phyloP scores from a whole-genome alignment of 2,797 vertebrate species.

The Adelosebastes latens region DNA sequence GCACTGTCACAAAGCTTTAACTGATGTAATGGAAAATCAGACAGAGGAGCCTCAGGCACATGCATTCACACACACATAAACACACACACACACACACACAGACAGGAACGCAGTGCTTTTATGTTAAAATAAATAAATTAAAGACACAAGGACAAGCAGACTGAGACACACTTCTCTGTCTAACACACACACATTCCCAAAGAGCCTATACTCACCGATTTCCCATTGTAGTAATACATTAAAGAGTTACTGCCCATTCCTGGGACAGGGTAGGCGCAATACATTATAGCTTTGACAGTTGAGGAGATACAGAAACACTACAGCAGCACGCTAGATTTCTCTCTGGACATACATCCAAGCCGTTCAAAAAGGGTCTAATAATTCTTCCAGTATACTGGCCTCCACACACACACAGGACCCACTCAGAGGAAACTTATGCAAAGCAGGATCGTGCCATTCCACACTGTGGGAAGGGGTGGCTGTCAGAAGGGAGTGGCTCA shows the following conservation, averaged over 20 bases:
- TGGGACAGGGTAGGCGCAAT: conserved; percentile 97
- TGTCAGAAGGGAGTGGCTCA: conserved; percentile 79
- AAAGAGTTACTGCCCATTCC: conserved; percentile 97
- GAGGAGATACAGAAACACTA: conserved; percentile 61
- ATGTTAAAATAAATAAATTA: conserved; percentile 10
- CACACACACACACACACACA: conserved; percentile 1
- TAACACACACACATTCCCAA: conserved; percentile 60
- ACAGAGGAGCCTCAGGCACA: conserved; percentile 38
- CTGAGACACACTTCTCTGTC: conserved; percentile 31
- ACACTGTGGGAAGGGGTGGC: conserved; percentile 79
- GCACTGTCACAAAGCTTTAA: conserved; percentile 52
- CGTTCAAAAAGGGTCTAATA: conserved; percentile 85
- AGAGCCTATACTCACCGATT: conserved; percentile 91
- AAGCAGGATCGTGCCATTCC: conserved; percentile 94
- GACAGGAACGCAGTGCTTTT: not conserved
- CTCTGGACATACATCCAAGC: conserved; percentile 89
- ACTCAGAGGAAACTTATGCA: conserved; percentile 97
- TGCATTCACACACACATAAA: not conserved
- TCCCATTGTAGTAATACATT: conserved; percentile 99
- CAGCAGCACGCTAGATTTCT: conserved; percentile 78
- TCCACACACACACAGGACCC: conserved; percentile 89
- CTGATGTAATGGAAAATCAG: conserved; percentile 74
- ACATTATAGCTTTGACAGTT: conserved; percentile 88
- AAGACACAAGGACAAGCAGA: not conserved
- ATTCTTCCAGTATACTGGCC: conserved; percentile 86